Base-by-base conservation (phyloP, 2,888 invertebrate species). In the Nineta flava region DNA sequence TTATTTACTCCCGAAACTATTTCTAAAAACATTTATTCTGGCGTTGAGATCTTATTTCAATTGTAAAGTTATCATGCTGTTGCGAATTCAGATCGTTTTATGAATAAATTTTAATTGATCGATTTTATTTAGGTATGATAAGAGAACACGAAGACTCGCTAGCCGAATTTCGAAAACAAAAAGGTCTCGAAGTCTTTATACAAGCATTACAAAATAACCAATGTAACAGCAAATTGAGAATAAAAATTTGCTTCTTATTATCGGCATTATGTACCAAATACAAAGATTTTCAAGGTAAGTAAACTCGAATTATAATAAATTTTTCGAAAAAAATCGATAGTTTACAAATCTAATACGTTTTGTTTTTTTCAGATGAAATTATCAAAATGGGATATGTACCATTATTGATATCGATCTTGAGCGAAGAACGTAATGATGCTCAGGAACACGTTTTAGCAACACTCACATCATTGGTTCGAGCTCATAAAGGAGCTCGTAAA, bases 161-260 rank as follows among this genome's bases (percentile, higher is more conserved):
- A 52, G 66, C 68, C 2, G 73, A 74, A 55, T 76, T 91, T 62
- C 63, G 76, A 5, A 63, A 74, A 9, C 68, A 73, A 45, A 80
- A 79, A 55, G 90, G 88, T 0, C 78, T 83, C 54, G 74, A 74
- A 3, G 68, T 74, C 9, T 65, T 90, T 9, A 62, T 78, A 48
- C 68, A 73, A 48, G 73, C 79, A 3, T 68, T 88, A 59, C 67
- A 72, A 51, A 71, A 26, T 26, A 70, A 15, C 61, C 70, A 0
- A 69, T 78, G 26, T 26, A 26, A 26, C 42, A 70, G 74, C 45
- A 75, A 78, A 55, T 68, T 83, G 2, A 71, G 77, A 56, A 76
- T 78, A 2, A 90, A 87, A 66, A 75, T 82, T 0, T 76, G 83
- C 9, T 88, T 90, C 65, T 68, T 91, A 48, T 63, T 87, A 43